These are phyloP conservation scores for Tamandua tetradactyla DNA, from an alignment of 2,797 vertebrate species.

Conservation along the genomic window DNA sequence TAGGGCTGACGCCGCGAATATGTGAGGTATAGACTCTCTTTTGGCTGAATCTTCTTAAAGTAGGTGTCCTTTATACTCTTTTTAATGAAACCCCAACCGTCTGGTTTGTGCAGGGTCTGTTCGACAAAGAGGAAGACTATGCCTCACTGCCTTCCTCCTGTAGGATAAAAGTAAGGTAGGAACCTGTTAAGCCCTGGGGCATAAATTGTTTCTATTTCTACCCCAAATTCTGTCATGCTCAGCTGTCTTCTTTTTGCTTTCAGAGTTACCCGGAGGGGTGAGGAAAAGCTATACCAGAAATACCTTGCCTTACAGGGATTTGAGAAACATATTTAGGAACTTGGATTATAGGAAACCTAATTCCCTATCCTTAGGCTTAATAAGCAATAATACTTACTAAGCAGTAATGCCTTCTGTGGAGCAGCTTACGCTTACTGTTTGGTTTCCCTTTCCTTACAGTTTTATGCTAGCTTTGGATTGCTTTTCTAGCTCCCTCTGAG, in stretches of 20 bases:
- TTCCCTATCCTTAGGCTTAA: background rate
- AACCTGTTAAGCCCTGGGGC: background rate
- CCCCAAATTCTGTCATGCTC: background rate
- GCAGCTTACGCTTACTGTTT: background rate
- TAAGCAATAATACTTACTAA: too few relatives aligned
- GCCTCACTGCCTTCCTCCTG: constrained; percentile 89
- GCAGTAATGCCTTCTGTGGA: background rate
- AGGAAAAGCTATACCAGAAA: background rate
- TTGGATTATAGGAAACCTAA: background rate
- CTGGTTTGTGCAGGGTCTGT: constrained; percentile 90
- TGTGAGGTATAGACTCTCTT: constrained; percentile 91
- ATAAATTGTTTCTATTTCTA: background rate
- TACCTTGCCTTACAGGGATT: background rate
- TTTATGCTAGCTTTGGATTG: background rate
- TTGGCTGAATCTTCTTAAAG: constrained; percentile 61
- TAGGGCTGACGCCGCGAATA: constrained; percentile 96
- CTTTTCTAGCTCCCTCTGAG: background rate
- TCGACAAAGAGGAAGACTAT: constrained; percentile 88
- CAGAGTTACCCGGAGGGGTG: background rate
- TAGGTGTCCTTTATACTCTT: constrained; percentile 53
- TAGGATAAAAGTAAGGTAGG: constrained; percentile 96
- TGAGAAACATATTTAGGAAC: background rate
- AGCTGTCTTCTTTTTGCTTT: background rate
- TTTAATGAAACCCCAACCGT: constrained; percentile 58
- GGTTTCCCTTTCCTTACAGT: background rate